A percentile compares a stretch with the other conserved stretches of the same genome.
These are phyloP conservation scores for Ornithorhynchus anatinus DNA, from an alignment of 2,113 vertebrate species.

Conservation along the genomic window DNA sequence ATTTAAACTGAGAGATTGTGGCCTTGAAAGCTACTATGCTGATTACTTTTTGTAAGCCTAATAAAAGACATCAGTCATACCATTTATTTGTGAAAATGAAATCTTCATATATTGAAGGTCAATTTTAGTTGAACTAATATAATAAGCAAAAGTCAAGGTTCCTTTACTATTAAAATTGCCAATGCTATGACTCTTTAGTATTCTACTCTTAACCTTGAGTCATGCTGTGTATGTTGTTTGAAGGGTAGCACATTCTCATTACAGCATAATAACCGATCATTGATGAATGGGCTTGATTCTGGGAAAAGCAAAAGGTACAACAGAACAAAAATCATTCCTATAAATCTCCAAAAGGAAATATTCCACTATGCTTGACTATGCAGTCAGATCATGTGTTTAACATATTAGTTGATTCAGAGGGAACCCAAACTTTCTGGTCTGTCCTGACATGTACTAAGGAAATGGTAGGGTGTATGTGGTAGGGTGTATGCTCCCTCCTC, in stretches of 20 bases:
- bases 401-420: too few species aligned
- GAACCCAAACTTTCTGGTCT: too few species aligned
- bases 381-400: too few species aligned
- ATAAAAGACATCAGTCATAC: slow-evolving; percentile 62
- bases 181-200: slow-evolving; percentile 57
- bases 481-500: too few species aligned
- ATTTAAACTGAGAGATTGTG: slow-evolving; percentile 46
- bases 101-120: slow-evolving; percentile 70
- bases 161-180: slow-evolving; percentile 67
- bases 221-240: slow-evolving; percentile 19
- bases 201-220: slow-evolving; percentile 70
- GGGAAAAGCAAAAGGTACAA: slow-evolving; percentile 37
- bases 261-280: slow-evolving; percentile 24
- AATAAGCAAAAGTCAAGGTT: slow-evolving; percentile 71
- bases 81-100: slow-evolving; percentile 65
- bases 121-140: slow-evolving; percentile 69
- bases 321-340: slow-evolving; percentile 25
- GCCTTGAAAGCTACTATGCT: slow-evolving; percentile 66
- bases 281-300: slow-evolving; percentile 57
- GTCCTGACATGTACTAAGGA: too few species aligned
- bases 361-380: not conserved
- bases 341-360: slow-evolving; percentile 15
- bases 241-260: slow-evolving; percentile 21
- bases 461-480: too few species aligned
- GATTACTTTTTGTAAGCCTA: slow-evolving; percentile 65